Conservation (phyloP, 2,797 vertebrate species). For the Micrastur ruficollis region DNA sequence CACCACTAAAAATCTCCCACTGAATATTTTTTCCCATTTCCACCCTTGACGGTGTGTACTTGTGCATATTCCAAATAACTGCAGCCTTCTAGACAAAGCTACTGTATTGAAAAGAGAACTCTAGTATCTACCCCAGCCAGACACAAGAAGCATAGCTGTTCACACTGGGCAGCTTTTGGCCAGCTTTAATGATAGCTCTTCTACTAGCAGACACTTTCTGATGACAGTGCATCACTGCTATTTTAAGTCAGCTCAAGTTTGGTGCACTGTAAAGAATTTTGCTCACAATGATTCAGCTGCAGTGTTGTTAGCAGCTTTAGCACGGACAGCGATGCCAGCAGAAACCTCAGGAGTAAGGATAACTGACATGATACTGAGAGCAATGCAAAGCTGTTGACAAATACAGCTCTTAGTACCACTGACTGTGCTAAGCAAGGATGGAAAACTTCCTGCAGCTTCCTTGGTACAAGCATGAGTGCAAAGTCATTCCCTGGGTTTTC, state of each 20-base stretch:
- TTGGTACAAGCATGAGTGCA: not conserved
- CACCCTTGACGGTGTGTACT: not conserved
- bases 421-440: not conserved
- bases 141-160: not conserved
- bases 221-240: not conserved
- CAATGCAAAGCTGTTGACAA: conserved; percentile 23
- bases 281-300: conserved; percentile 19
- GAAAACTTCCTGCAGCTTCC: conserved; percentile 15
- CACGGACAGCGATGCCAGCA: not conserved
- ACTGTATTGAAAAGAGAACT: not conserved
- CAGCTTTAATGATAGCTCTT: not conserved
- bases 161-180: not conserved
- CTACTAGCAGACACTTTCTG: not conserved
- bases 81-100: not conserved
- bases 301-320: not conserved
- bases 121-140: not conserved
- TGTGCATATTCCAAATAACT: not conserved
- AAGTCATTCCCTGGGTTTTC: conserved; percentile 18
- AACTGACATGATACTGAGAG: not conserved
- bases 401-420: not conserved
- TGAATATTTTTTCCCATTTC: not conserved
- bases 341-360: conserved; percentile 1
- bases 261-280: not conserved
- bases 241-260: not conserved
- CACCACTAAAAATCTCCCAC: not conserved